Conservation (phyloP, 2,113 vertebrate species). For the Neoarius graeffei region DNA sequence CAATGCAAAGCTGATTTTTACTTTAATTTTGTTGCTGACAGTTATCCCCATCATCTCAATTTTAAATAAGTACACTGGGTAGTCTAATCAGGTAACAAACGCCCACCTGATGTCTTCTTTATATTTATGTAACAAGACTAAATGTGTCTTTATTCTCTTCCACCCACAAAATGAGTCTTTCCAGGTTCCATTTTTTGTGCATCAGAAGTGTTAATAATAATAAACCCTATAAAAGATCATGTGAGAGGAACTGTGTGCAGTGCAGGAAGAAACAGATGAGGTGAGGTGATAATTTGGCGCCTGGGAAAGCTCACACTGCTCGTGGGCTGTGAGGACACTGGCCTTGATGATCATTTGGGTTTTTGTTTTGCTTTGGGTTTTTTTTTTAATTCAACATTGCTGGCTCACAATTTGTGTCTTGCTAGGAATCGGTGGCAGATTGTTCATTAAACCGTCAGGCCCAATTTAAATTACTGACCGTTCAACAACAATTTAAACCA, state of each 20-base stretch:
- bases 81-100: neutral
- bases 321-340: neutral
- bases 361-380: neutral
- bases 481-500: neutral
- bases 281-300: constrained; percentile 13
- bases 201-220: neutral
- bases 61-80: neutral
- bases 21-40: neutral
- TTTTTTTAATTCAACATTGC: neutral
- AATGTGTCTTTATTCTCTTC: neutral
- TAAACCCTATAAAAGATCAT: neutral
- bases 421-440: neutral
- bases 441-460: constrained; percentile 3
- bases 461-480: neutral
- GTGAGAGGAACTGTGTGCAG: neutral
- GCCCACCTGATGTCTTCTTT: neutral
- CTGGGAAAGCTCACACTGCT: constrained; percentile 14
- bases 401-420: neutral
- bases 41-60: neutral
- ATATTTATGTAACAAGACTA: neutral
- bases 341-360: constrained; percentile 1
- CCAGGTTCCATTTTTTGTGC: neutral
- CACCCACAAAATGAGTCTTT: neutral
- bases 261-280: constrained; percentile 6
- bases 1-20: neutral